Conservation (phyloP, 2,797 vertebrate species). For the Toxotes lorentzi region DNA sequence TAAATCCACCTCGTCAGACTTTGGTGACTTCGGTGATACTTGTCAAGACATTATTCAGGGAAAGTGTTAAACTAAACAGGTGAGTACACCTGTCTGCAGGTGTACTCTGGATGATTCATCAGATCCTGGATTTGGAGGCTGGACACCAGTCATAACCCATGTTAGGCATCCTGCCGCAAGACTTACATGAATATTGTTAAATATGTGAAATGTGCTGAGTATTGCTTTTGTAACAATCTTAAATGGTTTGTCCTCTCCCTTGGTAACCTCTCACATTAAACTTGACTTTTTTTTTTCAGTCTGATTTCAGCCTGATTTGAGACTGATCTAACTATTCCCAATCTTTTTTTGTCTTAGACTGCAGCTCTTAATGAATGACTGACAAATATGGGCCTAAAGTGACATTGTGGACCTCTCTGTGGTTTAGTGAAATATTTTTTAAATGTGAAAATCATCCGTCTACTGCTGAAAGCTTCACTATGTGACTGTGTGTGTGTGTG, state of each 20-base stretch:
- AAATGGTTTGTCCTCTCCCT: constrained; percentile 21
- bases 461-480: constrained; percentile 45
- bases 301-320: constrained; percentile 16
- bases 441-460: constrained; percentile 76
- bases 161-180: constrained; percentile 17
- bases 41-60: constrained; percentile 43
- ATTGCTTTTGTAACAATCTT: constrained; percentile 58
- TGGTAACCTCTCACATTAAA: constrained; percentile 19
- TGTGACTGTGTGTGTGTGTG: constrained; percentile 9
- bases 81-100: neutral
- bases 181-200: constrained; percentile 33
- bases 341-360: constrained; percentile 40
- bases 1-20: constrained; percentile 11
- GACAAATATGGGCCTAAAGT: constrained; percentile 62
- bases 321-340: constrained; percentile 16
- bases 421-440: constrained; percentile 71
- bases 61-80: constrained; percentile 32
- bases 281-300: constrained; percentile 7
- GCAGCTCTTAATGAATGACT: constrained; percentile 45
- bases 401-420: constrained; percentile 68
- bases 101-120: neutral
- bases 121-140: constrained; percentile 8
- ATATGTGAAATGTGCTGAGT: constrained; percentile 51
- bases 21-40: constrained; percentile 13
- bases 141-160: neutral